Evolutionary conservation across 1,140 invertebrate genomes (phyloP).

Genomic region (Holotrichia oblita): DNA sequence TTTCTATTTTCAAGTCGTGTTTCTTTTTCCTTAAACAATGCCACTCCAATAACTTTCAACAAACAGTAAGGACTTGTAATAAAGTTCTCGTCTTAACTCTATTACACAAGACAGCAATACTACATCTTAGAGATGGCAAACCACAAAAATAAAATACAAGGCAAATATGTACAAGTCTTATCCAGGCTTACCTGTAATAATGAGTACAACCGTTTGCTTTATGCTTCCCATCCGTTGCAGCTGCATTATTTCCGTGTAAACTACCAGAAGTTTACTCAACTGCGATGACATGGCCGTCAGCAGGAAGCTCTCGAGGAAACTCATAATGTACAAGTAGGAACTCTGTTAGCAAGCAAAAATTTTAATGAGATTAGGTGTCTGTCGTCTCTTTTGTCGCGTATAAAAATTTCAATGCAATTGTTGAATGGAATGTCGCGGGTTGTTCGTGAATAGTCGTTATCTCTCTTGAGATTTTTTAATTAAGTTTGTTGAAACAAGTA

Average conservation of each 20-base stretch:
- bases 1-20: no score
- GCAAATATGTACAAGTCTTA: no score
- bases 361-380: conserved; percentile 6
- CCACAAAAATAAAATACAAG: not conserved
- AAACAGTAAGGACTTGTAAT: not conserved
- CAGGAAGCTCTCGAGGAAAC: conserved; percentile 64
- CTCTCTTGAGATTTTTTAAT: not conserved
- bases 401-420: not conserved
- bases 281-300: conserved; percentile 66
- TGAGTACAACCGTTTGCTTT: conserved; percentile 65
- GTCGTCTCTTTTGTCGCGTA: not conserved
- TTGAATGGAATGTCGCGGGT: not conserved
- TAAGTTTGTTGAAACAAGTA: not conserved
- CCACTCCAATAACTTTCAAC: not conserved
- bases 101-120: not conserved
- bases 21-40: no score
- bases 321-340: conserved; percentile 48
- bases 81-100: not conserved
- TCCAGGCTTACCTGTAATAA: conserved; percentile 63
- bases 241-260: conserved; percentile 65
- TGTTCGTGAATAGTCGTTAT: not conserved
- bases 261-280: conserved; percentile 65
- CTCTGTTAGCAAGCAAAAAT: conserved; percentile 35
- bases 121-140: not conserved
- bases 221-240: conserved; percentile 61